Evolutionary conservation across 2,113 vertebrate genomes (phyloP), one percentile per base, ranked within the genome.

Genomic region (Chionodraco myersi): DNA sequence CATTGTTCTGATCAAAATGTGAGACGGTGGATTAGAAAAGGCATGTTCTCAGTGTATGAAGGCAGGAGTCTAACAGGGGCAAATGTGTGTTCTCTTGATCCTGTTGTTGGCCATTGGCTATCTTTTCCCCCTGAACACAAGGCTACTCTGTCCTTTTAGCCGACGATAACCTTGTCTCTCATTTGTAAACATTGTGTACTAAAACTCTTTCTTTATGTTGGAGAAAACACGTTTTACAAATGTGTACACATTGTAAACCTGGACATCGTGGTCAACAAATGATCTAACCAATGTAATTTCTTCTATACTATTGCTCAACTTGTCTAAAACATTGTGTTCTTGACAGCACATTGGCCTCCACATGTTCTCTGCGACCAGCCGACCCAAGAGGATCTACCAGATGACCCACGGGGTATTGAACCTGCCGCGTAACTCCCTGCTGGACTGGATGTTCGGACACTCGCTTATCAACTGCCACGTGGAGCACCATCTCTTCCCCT

Each of bases 401-500:
- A 97, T 99, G 97, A 97, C 93, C 56, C 93, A 96, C 64, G 96
- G 96, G 0, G 97, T 98, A 54, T 95, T 99, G 48, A 99, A 99
- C 92, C 94, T 99, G 85, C 95, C 96, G 0, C 94, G 96, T 14
- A 96, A 97, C 10, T 77, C 77, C 0, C 59, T 98, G 82, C 93
- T 99, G 8, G 98, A 99, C 94, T 97, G 95, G 97, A 91, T 84
- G 0, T 99, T 98, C 0, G 97, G 97, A 60, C 98, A 99, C 92
- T 97, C 97, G 0, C 90, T 99, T 82, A 96, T 99, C 94, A 99
- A 92, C 95, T 99, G 98, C 87, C 98, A 99, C 0, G 95, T 98
- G 89, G 98, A 99, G 85, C 97, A 98, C 10, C 97, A 99, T 67
- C 95, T 99, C 79, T 99, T 99, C 91, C 98, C 98, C 68, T 79